phyloP scores from a whole-genome alignment of 2,797 vertebrate genomes.

The Mormyrus hasselquistii region DNA sequence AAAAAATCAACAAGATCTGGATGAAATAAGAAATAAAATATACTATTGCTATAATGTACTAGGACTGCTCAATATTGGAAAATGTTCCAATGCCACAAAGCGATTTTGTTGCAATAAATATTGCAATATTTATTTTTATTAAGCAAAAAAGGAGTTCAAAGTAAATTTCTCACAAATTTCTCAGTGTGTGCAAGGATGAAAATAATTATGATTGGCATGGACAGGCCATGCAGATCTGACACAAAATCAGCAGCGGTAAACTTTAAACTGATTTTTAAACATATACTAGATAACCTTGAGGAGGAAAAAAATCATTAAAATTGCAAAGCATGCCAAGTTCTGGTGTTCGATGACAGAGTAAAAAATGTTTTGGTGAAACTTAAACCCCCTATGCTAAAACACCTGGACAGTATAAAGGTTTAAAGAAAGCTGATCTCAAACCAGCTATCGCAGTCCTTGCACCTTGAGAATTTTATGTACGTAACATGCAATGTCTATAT shows the following conservation, averaged over 20 bases:
- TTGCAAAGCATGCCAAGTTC: background rate
- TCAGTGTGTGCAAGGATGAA: background rate
- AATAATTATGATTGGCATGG: background rate
- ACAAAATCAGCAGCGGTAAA: background rate
- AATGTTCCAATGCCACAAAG: background rate
- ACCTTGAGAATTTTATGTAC: background rate
- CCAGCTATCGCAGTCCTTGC: background rate
- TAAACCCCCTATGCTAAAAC: background rate
- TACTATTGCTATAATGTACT: background rate
- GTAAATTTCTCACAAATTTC: background rate
- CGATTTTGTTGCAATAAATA: background rate
- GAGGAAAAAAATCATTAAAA: background rate
- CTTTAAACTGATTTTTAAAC: background rate
- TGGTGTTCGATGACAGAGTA: background rate
- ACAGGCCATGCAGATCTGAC: background rate
- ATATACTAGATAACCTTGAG: background rate
- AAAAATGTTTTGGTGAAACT: background rate
- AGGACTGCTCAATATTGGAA: background rate
- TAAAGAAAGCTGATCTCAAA: background rate
- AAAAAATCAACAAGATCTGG: background rate
- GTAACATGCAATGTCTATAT: background rate
- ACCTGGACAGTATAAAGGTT: background rate
- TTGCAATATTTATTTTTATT: background rate
- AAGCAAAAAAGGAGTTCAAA: background rate
- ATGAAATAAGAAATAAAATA: background rate